A percentile compares a stretch with the other conserved stretches of the same genome.
phyloP scores from a whole-genome alignment of 2,113 vertebrate genomes.

The Madoqua kirkii region DNA sequence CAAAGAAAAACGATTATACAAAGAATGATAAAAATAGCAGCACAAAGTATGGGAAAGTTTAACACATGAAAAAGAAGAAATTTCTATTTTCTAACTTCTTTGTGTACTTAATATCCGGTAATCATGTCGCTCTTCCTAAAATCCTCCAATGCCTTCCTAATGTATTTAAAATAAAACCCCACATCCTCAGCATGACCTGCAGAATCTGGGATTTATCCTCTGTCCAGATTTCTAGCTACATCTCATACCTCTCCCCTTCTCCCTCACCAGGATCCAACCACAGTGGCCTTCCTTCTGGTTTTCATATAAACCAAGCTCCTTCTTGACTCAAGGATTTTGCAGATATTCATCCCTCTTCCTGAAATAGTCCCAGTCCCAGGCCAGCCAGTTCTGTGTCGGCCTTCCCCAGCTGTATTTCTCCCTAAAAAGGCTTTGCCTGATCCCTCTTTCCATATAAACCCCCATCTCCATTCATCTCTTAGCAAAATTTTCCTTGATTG shows the following conservation, averaged over 20 bases:
- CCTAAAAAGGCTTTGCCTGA: not conserved
- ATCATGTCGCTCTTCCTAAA: not conserved
- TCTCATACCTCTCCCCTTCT: not conserved
- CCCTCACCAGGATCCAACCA: not conserved
- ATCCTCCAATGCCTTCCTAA: not conserved
- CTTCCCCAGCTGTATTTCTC: not conserved
- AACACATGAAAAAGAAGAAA: not conserved
- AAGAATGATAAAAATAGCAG: conserved; percentile 45
- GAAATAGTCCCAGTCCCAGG: not conserved
- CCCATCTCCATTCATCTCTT: not conserved
- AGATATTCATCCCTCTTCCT: not conserved
- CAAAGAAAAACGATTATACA: conserved; percentile 51
- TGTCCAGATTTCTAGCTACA: not conserved
- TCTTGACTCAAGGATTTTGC: not conserved
- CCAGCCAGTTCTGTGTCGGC: not conserved
- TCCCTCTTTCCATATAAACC: not conserved
- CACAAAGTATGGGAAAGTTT: not conserved
- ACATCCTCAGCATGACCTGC: not conserved
- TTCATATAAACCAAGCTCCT: not conserved
- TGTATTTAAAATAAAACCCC: not conserved
- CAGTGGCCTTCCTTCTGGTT: not conserved
- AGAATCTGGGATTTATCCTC: not conserved
- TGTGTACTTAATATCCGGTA: not conserved
- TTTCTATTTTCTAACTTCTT: not conserved
- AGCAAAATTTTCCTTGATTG: not conserved